A percentile compares a stretch with the other conserved stretches of the same genome.
Conservation (phyloP, 2,888 invertebrate species). For the Nemotelus pantherinus region DNA sequence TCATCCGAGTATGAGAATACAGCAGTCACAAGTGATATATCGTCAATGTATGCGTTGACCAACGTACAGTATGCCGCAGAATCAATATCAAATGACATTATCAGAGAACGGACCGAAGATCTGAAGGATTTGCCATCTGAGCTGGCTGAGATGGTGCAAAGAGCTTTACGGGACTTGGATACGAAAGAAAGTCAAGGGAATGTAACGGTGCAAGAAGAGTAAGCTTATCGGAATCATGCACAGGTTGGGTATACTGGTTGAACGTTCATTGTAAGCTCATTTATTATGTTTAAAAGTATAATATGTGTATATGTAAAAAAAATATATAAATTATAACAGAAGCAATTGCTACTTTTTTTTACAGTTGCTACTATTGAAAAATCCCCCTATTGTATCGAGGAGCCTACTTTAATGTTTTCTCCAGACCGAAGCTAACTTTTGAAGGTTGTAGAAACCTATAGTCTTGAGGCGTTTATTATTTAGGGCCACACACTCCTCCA, state of each 20-base stretch:
- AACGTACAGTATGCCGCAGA: conserved; percentile 48
- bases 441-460: too few relatives aligned
- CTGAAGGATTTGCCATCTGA: conserved; percentile 69
- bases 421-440: too few relatives aligned
- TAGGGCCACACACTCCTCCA: too few relatives aligned
- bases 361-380: too few relatives aligned
- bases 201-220: not conserved
- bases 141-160: conserved; percentile 70
- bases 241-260: not conserved
- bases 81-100: conserved; percentile 57
- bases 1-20: conserved; percentile 62
- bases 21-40: conserved; percentile 54
- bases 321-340: not conserved
- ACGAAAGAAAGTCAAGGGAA: conserved; percentile 55
- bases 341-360: too few relatives aligned
- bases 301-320: conserved; percentile 13
- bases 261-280: conserved; percentile 15
- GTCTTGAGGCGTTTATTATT: too few relatives aligned
- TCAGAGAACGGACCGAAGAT: conserved; percentile 64
- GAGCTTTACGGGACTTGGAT: conserved; percentile 66
- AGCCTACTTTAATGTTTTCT: too few relatives aligned
- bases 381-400: too few relatives aligned
- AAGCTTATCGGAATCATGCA: not conserved
- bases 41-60: conserved; percentile 57
- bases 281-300: conserved; percentile 33